Evolutionary conservation across 2,797 vertebrate species (phyloP), one percentile per base, ranked within the genome.

Genomic region (Meriones psammophilus): DNA sequence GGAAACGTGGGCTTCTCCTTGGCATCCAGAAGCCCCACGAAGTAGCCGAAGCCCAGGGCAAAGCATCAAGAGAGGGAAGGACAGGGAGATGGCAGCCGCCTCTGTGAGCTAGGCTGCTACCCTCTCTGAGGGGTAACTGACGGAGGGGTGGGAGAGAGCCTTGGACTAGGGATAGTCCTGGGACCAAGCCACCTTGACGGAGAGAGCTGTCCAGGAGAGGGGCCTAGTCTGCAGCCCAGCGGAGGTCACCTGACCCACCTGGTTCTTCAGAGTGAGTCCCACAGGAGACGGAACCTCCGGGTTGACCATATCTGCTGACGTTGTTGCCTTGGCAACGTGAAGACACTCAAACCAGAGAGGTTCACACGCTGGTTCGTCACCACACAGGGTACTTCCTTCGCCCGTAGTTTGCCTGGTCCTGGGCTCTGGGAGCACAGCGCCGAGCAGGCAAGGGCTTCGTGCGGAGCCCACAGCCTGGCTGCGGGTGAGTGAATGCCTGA

Each of bases 401-500:
- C 39, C 81, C 13, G 4, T 66, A 58, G 33, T 78, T 83, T 56
- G 17, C 39, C 71, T 26, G 33, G 30, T n/a, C 4, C 28, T 62
- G 0, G 14, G 28, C n/a, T 78, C 36, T 77, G 74, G 76, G 56
- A 8, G 3, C 1, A 24, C 18, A 62, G 62, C n/a, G 20, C 7
- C 6, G 20, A 90, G 56, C 4, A 26, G 39, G 39, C 39, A 39
- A 39, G 39, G 39, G 39, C 39, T 8, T 20, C 9, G 62, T 46
- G 42, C 0, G 1, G 50, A 62, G 39, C 36, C 26, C 7, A 7
- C 14, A 8, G 64, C 46, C 69, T 1, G 9, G 14, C 14, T 30
- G 90, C 14, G 50, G 28, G n/a, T 26, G 17, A 80, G 13, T 1
- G 2, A 62, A 54, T 13, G 17, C 30, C 26, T 4, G 10, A 28